phyloP scores from a whole-genome alignment of 1,140 invertebrate species.

The Magallana angulata region DNA sequence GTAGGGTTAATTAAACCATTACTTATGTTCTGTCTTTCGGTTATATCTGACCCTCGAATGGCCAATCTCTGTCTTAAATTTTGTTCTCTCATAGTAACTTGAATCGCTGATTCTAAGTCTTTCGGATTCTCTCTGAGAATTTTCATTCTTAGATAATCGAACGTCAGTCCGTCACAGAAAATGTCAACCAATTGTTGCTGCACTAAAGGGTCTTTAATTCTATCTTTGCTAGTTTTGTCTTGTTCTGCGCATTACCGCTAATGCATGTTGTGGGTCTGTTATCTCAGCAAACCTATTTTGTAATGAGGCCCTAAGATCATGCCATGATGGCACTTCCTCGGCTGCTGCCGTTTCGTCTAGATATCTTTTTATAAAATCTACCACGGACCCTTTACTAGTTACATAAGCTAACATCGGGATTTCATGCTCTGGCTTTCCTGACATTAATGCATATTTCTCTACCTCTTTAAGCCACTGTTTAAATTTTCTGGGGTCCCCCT shows the following conservation, averaged over 20 bases:
- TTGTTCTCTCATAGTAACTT: neutral
- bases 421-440: neutral
- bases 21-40: neutral
- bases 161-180: conserved; percentile 46
- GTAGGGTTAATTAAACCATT: neutral
- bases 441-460: conserved; percentile 45
- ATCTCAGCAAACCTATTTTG: conserved; percentile 37
- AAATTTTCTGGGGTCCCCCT: conserved; percentile 27
- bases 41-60: neutral
- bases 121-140: no score
- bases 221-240: conserved; percentile 28
- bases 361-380: conserved; percentile 40
- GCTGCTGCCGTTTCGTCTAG: neutral
- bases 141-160: no score
- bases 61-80: neutral
- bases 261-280: conserved; percentile 19
- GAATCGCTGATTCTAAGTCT: no score
- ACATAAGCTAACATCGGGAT: conserved; percentile 8
- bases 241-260: neutral
- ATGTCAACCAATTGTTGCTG: no score
- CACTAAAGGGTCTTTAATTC: no score
- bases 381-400: conserved; percentile 2
- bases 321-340: neutral
- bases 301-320: neutral
- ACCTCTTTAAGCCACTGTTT: conserved; percentile 45